Evolutionary conservation across 2,888 invertebrate genomes (phyloP), one percentile per base, ranked within the genome.

Genomic region (Lochmaea capreae): DNA sequence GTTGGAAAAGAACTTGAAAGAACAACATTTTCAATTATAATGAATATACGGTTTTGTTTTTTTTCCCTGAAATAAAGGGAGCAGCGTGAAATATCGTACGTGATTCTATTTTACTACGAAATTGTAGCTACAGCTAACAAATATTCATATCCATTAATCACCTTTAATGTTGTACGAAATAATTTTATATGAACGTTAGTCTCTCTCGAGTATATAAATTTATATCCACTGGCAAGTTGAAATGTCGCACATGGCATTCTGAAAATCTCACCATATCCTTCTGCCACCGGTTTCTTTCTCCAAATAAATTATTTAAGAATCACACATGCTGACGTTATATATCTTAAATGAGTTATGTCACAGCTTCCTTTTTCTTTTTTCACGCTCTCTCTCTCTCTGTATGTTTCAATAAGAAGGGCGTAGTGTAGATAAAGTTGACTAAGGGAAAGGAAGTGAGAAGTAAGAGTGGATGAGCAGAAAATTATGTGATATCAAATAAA

Each of bases 251-350:
- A 72, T 72, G 67, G 66, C 49, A 72, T 72, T 67, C 67, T 42
- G 62, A 72, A 62, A 67, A 67, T 67, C 52, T 57, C 42, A 49
- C 67, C 39, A 67, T 61, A 61, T 72, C 67, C 72, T 65, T 18
- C 65, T 71, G 68, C 67, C 71, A 73, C 73, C 70, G 61, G 67
- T 66, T 73, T 70, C 70, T 74, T 69, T 57, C 54, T 71, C 18
- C 62, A 75, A 71, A 74, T 78, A 74, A 75, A 76, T 78, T 68
- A 78, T 76, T 74, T 74, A 74, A 73, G 66, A 71, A 76, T 72
- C 75, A 72, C 75, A 75, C 75, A 74, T 71, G 74, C 73, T 69
- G 73, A 67, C 43, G 74, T 62, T 71, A 62, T 71, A 68, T 71
- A 68, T 72, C 67, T 69, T 65, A 59, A 70, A 68, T 71, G 74